phyloP scores from a whole-genome alignment of 2,797 vertebrate genomes.

The Clangula hyemalis region DNA sequence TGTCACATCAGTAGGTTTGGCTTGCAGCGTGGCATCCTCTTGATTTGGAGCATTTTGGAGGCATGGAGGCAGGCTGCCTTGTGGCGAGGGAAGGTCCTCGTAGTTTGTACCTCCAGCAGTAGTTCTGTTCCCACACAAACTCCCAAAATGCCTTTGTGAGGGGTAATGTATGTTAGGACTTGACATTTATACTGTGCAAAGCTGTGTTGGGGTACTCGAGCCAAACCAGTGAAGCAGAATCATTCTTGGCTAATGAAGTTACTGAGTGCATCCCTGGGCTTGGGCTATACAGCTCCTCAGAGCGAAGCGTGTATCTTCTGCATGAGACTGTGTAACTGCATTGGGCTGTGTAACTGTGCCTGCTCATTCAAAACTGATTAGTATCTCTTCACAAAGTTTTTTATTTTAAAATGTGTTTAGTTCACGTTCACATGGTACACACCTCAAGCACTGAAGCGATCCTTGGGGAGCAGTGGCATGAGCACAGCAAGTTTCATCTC shows the following conservation, averaged over 20 bases:
- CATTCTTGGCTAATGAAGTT: background rate
- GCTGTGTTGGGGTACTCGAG: background rate
- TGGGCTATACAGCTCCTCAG: rapidly evolving
- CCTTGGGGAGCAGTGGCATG: background rate
- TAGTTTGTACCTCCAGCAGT: background rate
- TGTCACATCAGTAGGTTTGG: background rate
- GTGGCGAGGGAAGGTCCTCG: background rate
- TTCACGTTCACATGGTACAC: rapidly evolving
- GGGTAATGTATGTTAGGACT: background rate
- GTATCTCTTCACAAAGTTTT: background rate
- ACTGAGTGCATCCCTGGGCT: background rate
- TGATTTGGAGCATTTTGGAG: background rate
- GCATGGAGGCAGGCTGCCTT: background rate
- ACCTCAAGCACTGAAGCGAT: background rate
- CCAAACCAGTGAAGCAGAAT: background rate
- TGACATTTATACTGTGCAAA: background rate
- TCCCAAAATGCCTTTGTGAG: background rate
- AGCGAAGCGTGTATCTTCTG: background rate
- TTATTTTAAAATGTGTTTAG: background rate
- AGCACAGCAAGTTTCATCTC: slow-evolving; percentile 35
- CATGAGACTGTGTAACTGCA: rapidly evolving
- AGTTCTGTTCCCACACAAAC: background rate
- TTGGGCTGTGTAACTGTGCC: background rate
- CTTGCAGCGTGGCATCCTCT: background rate
- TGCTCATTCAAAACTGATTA: rapidly evolving